Evolutionary conservation across 2,797 vertebrate genomes (phyloP).

Genomic region (Sebastolobus alascanus): DNA sequence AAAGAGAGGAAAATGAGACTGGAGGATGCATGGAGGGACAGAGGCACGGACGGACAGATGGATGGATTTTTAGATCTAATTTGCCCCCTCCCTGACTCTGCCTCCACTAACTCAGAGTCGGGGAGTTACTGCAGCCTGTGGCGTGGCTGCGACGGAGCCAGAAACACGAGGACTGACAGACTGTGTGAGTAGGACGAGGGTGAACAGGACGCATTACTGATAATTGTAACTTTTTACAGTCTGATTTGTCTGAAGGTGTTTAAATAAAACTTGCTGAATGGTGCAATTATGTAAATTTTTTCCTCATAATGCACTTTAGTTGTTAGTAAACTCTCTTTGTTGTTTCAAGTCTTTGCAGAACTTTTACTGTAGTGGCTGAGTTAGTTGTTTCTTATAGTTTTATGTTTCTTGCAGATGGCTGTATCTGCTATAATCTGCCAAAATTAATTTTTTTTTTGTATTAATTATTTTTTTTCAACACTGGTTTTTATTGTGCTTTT

Average conservation of each 20-base stretch:
- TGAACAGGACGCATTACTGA: constrained; percentile 42
- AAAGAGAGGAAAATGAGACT: constrained; percentile 55
- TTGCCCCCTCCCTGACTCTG: constrained; percentile 55
- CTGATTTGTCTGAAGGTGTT: constrained; percentile 32
- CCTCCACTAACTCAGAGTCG: constrained; percentile 39
- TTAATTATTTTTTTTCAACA: too few species aligned
- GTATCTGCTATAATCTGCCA: background rate
- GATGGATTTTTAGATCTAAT: constrained; percentile 62
- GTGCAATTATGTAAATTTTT: background rate
- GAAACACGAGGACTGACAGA: constrained; percentile 47
- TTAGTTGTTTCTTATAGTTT: background rate
- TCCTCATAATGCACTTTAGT: background rate
- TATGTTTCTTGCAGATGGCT: background rate
- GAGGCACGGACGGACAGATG: constrained; percentile 58
- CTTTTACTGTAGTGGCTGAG: background rate
- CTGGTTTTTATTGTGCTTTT: too few species aligned
- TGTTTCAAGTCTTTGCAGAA: background rate
- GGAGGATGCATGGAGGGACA: constrained; percentile 45
- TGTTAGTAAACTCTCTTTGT: background rate
- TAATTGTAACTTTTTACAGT: constrained; percentile 27
- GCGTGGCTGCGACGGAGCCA: constrained; percentile 49
- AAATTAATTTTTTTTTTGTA: background rate
- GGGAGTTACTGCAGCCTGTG: constrained; percentile 49
- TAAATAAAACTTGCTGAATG: constrained; percentile 28
- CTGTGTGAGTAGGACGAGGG: constrained; percentile 50